Conservation (phyloP, 2,888 invertebrate species). For the Cryptocephalus primarius region DNA sequence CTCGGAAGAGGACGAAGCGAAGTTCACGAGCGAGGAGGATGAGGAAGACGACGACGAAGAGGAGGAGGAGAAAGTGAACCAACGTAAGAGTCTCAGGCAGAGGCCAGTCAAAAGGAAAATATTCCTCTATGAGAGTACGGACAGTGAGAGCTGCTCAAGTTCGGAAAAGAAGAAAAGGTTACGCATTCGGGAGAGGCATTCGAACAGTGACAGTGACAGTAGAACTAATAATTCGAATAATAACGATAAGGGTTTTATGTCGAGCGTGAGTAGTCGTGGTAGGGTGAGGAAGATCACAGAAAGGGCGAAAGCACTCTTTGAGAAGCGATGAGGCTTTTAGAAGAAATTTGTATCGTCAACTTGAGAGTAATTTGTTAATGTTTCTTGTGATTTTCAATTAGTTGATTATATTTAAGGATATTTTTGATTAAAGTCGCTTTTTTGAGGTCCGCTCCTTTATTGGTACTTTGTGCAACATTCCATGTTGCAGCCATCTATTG, state of each 20-base stretch:
- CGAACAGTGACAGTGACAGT: conserved; percentile 20
- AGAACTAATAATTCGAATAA: conserved; percentile 12
- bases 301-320: conserved; percentile 53
- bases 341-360: no score
- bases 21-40: conserved; percentile 13
- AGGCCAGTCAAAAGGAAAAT: conserved; percentile 17
- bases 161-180: conserved; percentile 22
- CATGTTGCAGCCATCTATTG: no score
- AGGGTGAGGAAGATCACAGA: conserved; percentile 74
- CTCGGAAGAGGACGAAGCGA: conserved; percentile 21
- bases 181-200: conserved; percentile 10
- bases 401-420: no score
- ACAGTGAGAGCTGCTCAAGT: conserved; percentile 12
- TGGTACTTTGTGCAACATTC: no score
- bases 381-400: no score
- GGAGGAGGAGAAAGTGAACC: conserved; percentile 11
- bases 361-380: no score
- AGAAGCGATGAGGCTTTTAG: conserved; percentile 16
- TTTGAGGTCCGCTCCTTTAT: no score
- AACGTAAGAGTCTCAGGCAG: conserved; percentile 12
- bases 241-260: conserved; percentile 22
- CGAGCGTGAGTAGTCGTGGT: conserved; percentile 65
- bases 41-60: conserved; percentile 18
- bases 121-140: conserved; percentile 17
- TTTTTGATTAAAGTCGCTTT: no score